phyloP scores from a whole-genome alignment of 2,797 vertebrate species.

The Melanotaenia nigrans region DNA sequence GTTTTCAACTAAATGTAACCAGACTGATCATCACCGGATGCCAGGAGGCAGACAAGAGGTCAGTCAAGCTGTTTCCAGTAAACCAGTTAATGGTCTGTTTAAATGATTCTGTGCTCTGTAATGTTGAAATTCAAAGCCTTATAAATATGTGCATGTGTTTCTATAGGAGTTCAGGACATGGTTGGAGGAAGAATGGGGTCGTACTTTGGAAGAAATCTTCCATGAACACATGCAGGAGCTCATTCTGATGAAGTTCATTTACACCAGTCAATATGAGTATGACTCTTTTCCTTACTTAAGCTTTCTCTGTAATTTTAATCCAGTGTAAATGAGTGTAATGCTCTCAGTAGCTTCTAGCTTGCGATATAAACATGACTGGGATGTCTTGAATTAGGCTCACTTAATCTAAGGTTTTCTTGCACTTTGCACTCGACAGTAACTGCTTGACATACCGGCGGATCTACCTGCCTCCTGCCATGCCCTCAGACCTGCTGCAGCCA shows the following conservation, averaged over 20 bases:
- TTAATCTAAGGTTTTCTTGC: background rate
- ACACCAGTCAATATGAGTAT: slow-evolving; percentile 99
- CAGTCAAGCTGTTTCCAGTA: slow-evolving; percentile 9
- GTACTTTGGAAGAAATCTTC: slow-evolving; percentile 98
- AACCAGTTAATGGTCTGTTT: background rate
- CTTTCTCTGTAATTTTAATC: background rate
- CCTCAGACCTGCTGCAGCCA: slow-evolving; percentile 89
- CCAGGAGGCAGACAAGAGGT: slow-evolving; percentile 97
- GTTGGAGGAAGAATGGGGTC: slow-evolving; percentile 97
- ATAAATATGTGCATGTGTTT: background rate
- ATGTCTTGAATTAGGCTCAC: background rate
- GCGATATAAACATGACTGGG: background rate
- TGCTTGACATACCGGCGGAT: slow-evolving; percentile 98
- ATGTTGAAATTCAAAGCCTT: background rate
- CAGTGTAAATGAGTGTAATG: background rate
- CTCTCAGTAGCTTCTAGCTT: background rate
- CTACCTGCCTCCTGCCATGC: slow-evolving; percentile 91
- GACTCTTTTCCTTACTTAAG: slow-evolving; percentile 42
- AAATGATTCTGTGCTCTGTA: slow-evolving; percentile 1
- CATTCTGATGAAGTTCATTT: slow-evolving; percentile 99
- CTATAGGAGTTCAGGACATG: slow-evolving; percentile 97
- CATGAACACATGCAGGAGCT: slow-evolving; percentile 99
- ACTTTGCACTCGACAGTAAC: slow-evolving; percentile 84
- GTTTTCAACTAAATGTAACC: slow-evolving; percentile 98
- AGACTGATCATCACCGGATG: slow-evolving; percentile 98